Conservation (phyloP, 1,140 invertebrate genomes). For the Calosoma granatense region DNA sequence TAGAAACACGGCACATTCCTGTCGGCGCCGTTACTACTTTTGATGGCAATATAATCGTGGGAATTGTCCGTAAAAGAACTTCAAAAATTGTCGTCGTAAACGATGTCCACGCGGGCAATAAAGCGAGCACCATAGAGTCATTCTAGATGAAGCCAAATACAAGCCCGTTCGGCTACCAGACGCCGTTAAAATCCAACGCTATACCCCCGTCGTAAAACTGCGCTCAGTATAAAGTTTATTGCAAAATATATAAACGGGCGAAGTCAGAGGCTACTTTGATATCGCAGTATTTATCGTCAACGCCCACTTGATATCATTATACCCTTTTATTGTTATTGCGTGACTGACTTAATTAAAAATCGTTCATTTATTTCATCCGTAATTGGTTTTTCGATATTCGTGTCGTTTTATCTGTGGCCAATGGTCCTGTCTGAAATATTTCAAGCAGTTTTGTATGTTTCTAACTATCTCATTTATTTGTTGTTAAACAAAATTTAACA, state of each 20-base stretch:
- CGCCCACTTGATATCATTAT: slow-evolving; percentile 5
- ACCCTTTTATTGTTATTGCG: slow-evolving; percentile 1
- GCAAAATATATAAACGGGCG: neutral
- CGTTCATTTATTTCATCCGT: neutral
- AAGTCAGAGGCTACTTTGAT: neutral
- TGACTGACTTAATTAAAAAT: neutral
- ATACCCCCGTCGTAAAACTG: neutral
- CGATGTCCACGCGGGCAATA: neutral
- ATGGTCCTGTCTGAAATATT: too few relatives aligned
- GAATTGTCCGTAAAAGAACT: neutral
- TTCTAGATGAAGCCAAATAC: too few relatives aligned
- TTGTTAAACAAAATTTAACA: too few relatives aligned
- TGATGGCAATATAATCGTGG: slow-evolving; percentile 6
- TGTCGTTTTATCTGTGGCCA: too few relatives aligned
- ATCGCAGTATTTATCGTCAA: neutral
- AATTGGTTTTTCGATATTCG: too few relatives aligned
- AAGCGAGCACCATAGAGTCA: neutral
- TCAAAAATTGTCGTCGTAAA: slow-evolving; percentile 1
- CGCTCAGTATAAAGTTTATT: neutral
- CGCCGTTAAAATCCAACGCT: neutral
- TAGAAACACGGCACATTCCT: neutral
- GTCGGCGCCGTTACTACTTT: neutral
- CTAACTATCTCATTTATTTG: too few relatives aligned
- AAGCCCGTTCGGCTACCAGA: too few relatives aligned
- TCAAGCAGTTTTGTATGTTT: too few relatives aligned